Evolutionary conservation across 2,113 vertebrate species (phyloP).

Genomic region (Canis aureus): DNA sequence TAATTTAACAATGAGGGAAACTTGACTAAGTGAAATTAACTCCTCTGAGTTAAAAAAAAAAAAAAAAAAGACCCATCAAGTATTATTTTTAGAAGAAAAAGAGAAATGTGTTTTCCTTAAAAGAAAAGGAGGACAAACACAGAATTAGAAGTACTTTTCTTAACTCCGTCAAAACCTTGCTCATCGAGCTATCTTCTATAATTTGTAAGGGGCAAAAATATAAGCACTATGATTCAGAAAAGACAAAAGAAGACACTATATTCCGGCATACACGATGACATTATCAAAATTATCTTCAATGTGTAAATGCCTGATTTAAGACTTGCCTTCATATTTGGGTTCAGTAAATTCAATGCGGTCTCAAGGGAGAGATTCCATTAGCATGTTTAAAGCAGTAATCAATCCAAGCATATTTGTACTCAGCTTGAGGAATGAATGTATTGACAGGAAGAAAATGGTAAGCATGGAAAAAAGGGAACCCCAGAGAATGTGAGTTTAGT

Average conservation of each 20-base stretch:
- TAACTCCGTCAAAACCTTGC: background rate
- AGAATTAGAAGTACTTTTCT: background rate
- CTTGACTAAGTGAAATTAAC: constrained; percentile 50
- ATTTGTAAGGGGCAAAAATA: constrained; percentile 33
- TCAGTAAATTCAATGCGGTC: background rate
- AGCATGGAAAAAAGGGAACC: background rate
- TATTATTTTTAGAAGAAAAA: constrained; percentile 60
- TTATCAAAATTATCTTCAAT: constrained; percentile 7
- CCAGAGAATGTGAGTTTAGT: background rate
- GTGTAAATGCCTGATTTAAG: background rate
- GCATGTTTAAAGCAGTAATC: background rate
- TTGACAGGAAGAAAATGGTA: background rate
- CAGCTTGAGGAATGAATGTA: background rate
- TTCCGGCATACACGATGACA: background rate
- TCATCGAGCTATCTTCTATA: background rate
- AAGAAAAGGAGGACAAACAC: background rate
- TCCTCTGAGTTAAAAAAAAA: background rate
- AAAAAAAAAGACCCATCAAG: background rate
- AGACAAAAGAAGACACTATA: background rate
- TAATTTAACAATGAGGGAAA: constrained; percentile 60
- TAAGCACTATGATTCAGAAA: background rate
- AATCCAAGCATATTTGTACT: background rate
- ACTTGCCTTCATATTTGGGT: background rate
- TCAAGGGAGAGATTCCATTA: background rate
- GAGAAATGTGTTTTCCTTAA: constrained; percentile 58